These are phyloP conservation scores for Gryllus longicercus DNA, from an alignment of 2,888 invertebrate genomes.

Conservation along the genomic window DNA sequence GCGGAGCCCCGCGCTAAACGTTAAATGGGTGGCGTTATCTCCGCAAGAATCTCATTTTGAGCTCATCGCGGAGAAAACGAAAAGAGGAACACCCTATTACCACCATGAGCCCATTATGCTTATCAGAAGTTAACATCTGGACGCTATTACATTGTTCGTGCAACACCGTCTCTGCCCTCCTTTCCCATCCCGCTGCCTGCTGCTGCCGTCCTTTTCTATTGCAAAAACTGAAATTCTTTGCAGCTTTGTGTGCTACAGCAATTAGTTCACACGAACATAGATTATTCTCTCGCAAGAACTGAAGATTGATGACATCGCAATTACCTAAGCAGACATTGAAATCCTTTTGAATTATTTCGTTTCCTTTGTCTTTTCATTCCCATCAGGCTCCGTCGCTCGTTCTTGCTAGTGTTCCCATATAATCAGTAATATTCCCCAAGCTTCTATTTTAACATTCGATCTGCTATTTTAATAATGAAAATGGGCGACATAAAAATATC, in stretches of 20 bases:
- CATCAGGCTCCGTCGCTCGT: too few species aligned
- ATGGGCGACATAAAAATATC: too few species aligned
- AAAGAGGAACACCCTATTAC: not conserved
- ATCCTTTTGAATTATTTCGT: too few species aligned
- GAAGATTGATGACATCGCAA: not conserved
- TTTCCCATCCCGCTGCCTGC: too few species aligned
- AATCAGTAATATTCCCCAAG: too few species aligned
- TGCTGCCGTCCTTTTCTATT: not conserved
- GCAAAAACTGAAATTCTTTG: not conserved
- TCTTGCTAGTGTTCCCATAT: too few species aligned
- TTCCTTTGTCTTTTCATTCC: too few species aligned
- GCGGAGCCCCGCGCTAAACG: not conserved
- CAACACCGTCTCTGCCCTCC: not conserved
- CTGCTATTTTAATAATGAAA: too few species aligned
- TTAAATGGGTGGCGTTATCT: not conserved
- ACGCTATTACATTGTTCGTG: constrained; percentile 10
- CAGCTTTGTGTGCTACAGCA: not conserved
- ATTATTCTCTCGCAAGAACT: not conserved
- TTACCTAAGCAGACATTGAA: not conserved
- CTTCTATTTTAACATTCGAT: too few species aligned
- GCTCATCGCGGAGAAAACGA: not conserved
- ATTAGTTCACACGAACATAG: not conserved
- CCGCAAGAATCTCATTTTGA: not conserved
- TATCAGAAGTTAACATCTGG: constrained; percentile 5
- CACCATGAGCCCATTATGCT: constrained; percentile 5